A percentile compares a stretch with the other conserved stretches of the same genome.
Evolutionary conservation across 2,888 invertebrate species (phyloP).

Genomic region (Muscina levida): DNA sequence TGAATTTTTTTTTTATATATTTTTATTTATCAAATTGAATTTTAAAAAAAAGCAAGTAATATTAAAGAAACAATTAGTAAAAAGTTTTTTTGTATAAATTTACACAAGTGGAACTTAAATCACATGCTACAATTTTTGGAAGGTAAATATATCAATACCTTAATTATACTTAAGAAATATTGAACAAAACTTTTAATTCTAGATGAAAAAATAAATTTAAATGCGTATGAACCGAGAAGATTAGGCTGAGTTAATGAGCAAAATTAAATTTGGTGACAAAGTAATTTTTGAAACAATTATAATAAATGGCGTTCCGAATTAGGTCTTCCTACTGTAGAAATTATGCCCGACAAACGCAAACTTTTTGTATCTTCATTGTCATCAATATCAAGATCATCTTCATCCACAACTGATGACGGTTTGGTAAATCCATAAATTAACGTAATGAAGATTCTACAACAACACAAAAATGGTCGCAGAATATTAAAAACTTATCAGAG

Average conservation of each 20-base stretch:
- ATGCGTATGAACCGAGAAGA: not conserved
- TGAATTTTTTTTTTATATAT: too few relatives aligned
- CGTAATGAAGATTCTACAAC: not conserved
- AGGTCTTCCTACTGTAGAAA: not conserved
- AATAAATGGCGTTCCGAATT: too few relatives aligned
- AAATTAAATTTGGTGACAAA: conserved; percentile 28
- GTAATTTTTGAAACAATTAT: conserved; percentile 5
- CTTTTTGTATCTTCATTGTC: not conserved
- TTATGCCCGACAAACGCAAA: not conserved
- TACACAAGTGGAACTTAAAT: not conserved
- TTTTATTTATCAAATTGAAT: too few relatives aligned
- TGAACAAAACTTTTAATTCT: not conserved
- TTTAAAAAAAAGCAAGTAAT: too few relatives aligned
- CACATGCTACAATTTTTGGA: not conserved
- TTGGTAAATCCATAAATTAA: not conserved
- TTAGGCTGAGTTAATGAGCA: not conserved
- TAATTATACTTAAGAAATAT: not conserved
- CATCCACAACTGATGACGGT: not conserved
- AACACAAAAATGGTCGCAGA: not conserved
- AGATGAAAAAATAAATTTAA: conserved; percentile 7
- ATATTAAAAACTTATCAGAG: not conserved
- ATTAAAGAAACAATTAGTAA: too few relatives aligned
- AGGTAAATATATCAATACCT: not conserved
- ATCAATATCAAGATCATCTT: too few relatives aligned
- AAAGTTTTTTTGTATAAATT: too few relatives aligned